Conservation (phyloP, 2,113 vertebrate genomes). For the Vidua macroura region DNA sequence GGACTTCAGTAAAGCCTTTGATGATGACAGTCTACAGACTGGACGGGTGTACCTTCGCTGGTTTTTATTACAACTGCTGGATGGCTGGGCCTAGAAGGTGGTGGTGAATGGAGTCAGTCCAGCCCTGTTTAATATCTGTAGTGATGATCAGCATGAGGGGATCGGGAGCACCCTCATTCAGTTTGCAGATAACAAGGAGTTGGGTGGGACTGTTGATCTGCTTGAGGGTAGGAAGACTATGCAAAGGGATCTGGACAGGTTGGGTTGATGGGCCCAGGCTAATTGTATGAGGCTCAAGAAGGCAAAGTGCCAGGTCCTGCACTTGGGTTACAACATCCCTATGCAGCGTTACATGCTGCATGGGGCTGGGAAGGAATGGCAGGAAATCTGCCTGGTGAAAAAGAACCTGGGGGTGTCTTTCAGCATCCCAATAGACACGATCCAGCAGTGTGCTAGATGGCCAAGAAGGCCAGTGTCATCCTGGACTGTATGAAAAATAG, state of each 20-base stretch:
- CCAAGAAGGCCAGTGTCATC: background rate
- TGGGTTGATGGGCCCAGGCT: background rate
- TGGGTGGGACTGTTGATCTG: background rate
- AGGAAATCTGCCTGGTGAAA: background rate
- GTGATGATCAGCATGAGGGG: background rate
- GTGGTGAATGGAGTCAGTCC: background rate
- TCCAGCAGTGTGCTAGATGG: background rate
- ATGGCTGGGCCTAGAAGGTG: too few species aligned
- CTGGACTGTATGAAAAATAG: background rate
- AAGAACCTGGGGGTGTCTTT: background rate
- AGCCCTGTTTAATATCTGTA: background rate
- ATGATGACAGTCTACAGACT: background rate
- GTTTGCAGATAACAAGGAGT: background rate
- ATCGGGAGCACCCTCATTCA: rapidly evolving
- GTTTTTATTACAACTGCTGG: background rate
- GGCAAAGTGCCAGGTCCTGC: background rate
- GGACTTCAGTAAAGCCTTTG: background rate
- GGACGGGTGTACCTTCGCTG: rapidly evolving
- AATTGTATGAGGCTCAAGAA: background rate
- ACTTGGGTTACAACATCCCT: background rate
- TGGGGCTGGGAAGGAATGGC: background rate
- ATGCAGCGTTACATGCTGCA: rapidly evolving
- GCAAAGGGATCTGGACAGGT: background rate
- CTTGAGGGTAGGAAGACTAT: background rate
- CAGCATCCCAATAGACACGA: background rate